Conservation (phyloP, 2,888 invertebrate genomes). For the Philereme vetulata region DNA sequence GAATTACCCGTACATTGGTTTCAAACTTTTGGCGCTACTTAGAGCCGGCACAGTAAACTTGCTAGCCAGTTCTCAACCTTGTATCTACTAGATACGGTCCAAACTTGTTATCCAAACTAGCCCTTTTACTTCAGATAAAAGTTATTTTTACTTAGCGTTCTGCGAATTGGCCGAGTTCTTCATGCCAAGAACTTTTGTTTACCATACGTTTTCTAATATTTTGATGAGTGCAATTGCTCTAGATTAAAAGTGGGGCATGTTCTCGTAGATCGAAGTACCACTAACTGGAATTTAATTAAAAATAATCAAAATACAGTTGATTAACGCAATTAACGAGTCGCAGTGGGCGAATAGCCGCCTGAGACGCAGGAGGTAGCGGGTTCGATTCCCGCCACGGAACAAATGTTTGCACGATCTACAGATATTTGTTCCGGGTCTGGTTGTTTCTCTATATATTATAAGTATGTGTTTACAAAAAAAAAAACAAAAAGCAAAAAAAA, state of each 20-base stretch:
- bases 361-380: no score
- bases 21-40: slow-evolving; percentile 3
- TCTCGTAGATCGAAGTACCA: no score
- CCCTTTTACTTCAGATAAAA: slow-evolving; percentile 12
- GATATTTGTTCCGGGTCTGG: no score
- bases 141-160: slow-evolving; percentile 15
- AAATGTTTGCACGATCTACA: no score
- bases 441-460: no score
- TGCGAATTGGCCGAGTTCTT: slow-evolving; percentile 17
- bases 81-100: not conserved
- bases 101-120: slow-evolving; percentile 4
- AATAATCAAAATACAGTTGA: slow-evolving; percentile 13
- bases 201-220: slow-evolving; percentile 22
- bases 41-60: slow-evolving; percentile 10
- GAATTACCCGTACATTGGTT: slow-evolving; percentile 3
- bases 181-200: slow-evolving; percentile 33
- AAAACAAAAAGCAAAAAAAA: no score
- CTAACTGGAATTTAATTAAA: no score
- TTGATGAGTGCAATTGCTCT: slow-evolving; percentile 3
- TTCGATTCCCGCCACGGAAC: no score
- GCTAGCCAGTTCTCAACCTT: slow-evolving; percentile 5
- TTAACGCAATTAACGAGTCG: no score
- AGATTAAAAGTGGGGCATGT: no score
- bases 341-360: no score
- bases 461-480: no score